Conservation (phyloP, 2,113 vertebrate species). For the Macrotus californicus region DNA sequence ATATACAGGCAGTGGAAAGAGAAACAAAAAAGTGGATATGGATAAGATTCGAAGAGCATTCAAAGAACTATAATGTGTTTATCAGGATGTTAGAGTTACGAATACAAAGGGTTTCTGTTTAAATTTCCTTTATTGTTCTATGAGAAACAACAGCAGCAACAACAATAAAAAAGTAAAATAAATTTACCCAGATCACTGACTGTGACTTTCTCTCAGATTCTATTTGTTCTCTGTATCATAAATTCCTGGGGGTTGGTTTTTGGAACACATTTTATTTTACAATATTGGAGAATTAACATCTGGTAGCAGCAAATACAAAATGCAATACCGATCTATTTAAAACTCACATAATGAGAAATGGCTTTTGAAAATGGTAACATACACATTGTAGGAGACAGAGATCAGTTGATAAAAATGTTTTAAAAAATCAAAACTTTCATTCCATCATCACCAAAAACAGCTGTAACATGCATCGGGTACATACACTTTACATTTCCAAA, state of each 20-base stretch:
- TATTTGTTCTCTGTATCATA: background rate
- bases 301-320: conserved; percentile 20
- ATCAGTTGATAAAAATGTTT: background rate
- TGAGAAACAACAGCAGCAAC: background rate
- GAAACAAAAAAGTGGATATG: background rate
- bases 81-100: background rate
- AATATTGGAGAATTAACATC: conserved; percentile 11
- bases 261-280: conserved; percentile 48
- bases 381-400: background rate
- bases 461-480: background rate
- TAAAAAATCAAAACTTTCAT: conserved; percentile 5
- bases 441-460: background rate
- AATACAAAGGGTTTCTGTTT: background rate
- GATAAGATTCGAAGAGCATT: background rate
- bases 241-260: background rate
- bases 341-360: conserved; percentile 9
- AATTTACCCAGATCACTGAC: background rate
- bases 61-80: background rate
- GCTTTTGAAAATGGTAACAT: background rate
- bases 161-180: background rate
- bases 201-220: background rate
- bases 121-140: background rate
- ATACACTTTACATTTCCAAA: conserved; percentile 12
- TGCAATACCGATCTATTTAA: background rate
- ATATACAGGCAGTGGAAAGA: background rate